Evolutionary conservation across 2,113 vertebrate genomes (phyloP), one percentile per base, ranked within the genome.

Genomic region (Anthoscopus minutus): DNA sequence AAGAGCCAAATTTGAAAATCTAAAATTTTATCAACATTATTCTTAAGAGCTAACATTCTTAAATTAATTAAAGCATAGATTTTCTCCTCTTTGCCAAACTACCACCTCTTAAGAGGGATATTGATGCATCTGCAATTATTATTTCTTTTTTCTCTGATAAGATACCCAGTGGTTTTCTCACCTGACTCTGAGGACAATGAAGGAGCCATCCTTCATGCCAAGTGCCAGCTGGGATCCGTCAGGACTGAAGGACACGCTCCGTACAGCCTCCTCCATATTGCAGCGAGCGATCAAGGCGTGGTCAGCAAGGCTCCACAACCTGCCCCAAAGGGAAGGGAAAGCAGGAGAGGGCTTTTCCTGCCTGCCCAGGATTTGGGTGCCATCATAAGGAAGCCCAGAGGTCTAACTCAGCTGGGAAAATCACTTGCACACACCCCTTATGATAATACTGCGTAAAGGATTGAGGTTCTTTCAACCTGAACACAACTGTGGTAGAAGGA

Each of bases 121-220:
- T 17, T 10, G 37, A 76, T 53, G 24, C 6, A 24, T 5, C 25
- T 24, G 7, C 15, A 53, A 33, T 19, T 40, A 38, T 37, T 6
- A 44, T 22, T 87, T 28, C 9, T 61, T 35, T n/a, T 19, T 38
- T 20, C 53, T 72, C 37, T 65, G 17, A 6, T 28, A 40, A 74
- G 50, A 53, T 10, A 28, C 3, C 14, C n/a, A 18, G 9, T 11
- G 20, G 20, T n/a, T 31, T 88, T 40, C 60, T 67, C 35, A 99
- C 99, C 99, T 99, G 92, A 99, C 99, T 64, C 99, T 97, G n/a
- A 99, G 98, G 51, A 99, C 99, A 22, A 99, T 99, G 96, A 99
- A 99, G 48, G 99, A 99, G 40, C 99, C 99, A 7, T 99, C 99
- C 97, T 99, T 99, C 99, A 99, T 99, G 24, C 99, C 99, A 33